Base-by-base conservation (phyloP, 2,888 invertebrate species). In the Pseudolycoriella hygida region DNA sequence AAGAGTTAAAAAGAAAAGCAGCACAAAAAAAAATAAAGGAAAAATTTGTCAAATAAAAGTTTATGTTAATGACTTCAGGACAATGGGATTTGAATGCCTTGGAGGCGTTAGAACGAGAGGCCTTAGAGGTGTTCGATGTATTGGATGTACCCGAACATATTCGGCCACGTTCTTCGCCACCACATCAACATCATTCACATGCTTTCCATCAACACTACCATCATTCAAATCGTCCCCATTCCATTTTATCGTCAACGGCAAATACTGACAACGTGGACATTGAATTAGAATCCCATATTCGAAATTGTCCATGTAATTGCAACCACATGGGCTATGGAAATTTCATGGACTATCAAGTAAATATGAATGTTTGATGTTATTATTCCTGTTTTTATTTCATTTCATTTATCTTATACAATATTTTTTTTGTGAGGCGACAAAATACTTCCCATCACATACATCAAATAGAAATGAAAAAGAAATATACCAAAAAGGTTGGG, bases 301-400 rank as follows among this genome's bases (percentile, higher is more conserved):
- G 84, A 67, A 80, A 77, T 64, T 88, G 88, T 70, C 80, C 84
- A 56, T 88, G 88, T 70, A 80, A 85, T 58, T 88, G 88, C 74
- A 85, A 87, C 72, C 88, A 88, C 73, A 83, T 88, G 82, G 88
- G 88, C 62, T 87, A 85, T 71, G 88, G 88, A 57, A 88, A 88
- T 71, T 86, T 80, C 66, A 80, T 85, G 78, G 86, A 86, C 71
- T 87, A 86, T 69, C 85, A 85, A 78, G 82, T 83, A 44, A 30
- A 40, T 40, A 17, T 20, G n/a, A 67, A 64, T 25, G 4, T 25
- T 25, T 25, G 25, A 6, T 25, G 25, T 6, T 8, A 8, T 25
- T 34, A 8, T 34, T 34, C n/a, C 11, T 14, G 4, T 14, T 12
- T 34, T 34, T 12, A 34, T 34, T 12, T 34, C 3, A 4, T 34